Base-by-base conservation (phyloP, 2,888 invertebrate genomes). In the Epinotia bilunana region DNA sequence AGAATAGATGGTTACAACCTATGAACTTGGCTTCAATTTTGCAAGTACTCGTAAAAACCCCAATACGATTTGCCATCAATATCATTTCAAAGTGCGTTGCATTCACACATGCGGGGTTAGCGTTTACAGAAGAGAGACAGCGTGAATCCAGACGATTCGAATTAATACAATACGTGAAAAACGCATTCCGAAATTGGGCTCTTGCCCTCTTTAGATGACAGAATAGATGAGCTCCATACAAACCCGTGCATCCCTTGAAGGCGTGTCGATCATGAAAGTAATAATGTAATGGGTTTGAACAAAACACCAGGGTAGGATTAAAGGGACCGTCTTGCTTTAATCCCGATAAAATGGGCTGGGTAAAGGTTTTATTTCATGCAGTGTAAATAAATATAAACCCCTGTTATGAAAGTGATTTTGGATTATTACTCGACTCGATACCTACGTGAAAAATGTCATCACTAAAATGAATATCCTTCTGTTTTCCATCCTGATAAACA, bases 191-290 rank as follows among this genome's bases (percentile, higher is more conserved):
- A 53, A 53, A 53, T 53, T 7, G 53, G 53, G 53, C 16, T 33
- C 5, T 58, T 46, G 58, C 9, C 43, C 58, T 20, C 23, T 69
- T 68, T 58, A 28, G 79, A 78, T 82, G 80, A 84, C 85, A 85
- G 84, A 86, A 84, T 85, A 85, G 84, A 86, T 86, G 86, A 86
- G 81, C 77, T 80, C 80, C 81, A 84, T 83, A 85, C 81, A 83
- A 86, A 53, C 53, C n/a, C 28, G 28, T 71, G 70, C 64, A 74
- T 43, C 63, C 57, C 63, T 71, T 43, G 62, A 60, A 74, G 61
- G 69, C 72, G 57, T 63, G 72, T 58, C 72, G 67, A 72, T 73
- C 71, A 73, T 73, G 76, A 77, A 78, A 78, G 78, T 65, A 80
- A 80, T 81, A 81, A 75, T 53, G 77, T 79, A 80, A 80, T 81